Percentiles rank a stretch among this genome's conserved stretches.
phyloP scores from a whole-genome alignment of 2,888 invertebrate species.

The Caenorhabditis doughertyi region DNA sequence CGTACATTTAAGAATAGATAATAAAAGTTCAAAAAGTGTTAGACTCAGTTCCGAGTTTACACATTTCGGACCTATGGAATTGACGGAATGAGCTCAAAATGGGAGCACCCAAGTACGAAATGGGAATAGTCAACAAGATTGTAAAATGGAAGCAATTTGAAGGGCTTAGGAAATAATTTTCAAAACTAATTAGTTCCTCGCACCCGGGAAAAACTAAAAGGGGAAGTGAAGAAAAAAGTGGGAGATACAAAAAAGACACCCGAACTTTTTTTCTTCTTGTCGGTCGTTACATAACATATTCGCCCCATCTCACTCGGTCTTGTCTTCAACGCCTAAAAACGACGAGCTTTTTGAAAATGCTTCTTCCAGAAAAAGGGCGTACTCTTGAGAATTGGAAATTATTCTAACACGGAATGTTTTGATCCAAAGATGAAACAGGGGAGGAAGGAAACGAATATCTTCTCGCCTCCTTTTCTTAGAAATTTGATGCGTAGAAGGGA shows the following conservation, averaged over 20 bases:
- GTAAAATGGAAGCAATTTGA: slow-evolving; percentile 24
- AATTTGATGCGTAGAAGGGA: neutral
- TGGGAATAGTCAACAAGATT: slow-evolving; percentile 18
- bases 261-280: slow-evolving; percentile 35
- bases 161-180: slow-evolving; percentile 13
- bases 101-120: neutral
- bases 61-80: neutral
- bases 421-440: slow-evolving; percentile 10
- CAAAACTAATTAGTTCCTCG: slow-evolving; percentile 32
- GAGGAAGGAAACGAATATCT: neutral
- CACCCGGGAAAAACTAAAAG: slow-evolving; percentile 13
- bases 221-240: neutral
- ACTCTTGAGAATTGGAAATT: slow-evolving; percentile 46
- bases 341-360: neutral
- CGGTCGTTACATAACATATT: slow-evolving; percentile 39
- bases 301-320: neutral
- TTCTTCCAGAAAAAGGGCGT: slow-evolving; percentile 25
- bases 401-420: slow-evolving; percentile 36
- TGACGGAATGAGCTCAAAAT: slow-evolving; percentile 1
- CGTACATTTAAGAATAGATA: too few species aligned
- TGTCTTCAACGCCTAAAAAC: neutral
- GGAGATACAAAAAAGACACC: slow-evolving; percentile 23
- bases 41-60: neutral
- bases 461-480: neutral
- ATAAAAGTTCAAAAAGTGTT: neutral